Base-by-base conservation (phyloP, 2,797 vertebrate genomes). In the Notamacropus eugenii region DNA sequence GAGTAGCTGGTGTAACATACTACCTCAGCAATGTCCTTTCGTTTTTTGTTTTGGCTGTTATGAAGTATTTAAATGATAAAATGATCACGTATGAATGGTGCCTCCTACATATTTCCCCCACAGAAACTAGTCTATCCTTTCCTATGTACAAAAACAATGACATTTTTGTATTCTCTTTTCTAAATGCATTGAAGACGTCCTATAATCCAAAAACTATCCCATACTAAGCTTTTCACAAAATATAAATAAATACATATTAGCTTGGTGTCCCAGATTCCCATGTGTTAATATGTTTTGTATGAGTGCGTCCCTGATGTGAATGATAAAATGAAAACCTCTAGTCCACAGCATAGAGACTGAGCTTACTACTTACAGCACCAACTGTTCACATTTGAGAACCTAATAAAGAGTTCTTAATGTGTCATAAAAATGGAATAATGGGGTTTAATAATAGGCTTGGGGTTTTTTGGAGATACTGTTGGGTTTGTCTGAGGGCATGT, bases 371-470 rank as follows among this genome's bases (percentile, higher is more conserved):
- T n/a, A 67, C 12, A 92, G n/a, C 62, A 14, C 24, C 54, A n/a
- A 34, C 82, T 92, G 57, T 93, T 95, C 54, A 97, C 92, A 54
- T 56, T 93, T 93, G 40, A 91, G 54, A 31, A 19, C 92, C 19
- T 12, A 10, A 95, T 92, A 87, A 92, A 92, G 92, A 3, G 46
- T 92, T 91, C 31, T 67, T 90, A 92, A 90, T 92, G 9, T 50
- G 46, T 93, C 57, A 87, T 93, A 52, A 58, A 62, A 55, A 57
- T 50, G 1, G 1, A 34, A 29, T n/a, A 55, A 59, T 22, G 90
- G 2, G 14, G 90, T 57, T 91, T 93, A 57, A 3, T 57, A 94
- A 50, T 87, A 87, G 93, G 13, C 54, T 95, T 87, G 22, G 31
- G 40, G 10, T 87, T 87, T 87, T 11, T 59, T 95, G 93, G 52